A percentile compares a stretch with the other conserved stretches of the same genome.
These are phyloP conservation scores for Asobara japonica DNA, from an alignment of 1,140 invertebrate species.

Conservation along the genomic window DNA sequence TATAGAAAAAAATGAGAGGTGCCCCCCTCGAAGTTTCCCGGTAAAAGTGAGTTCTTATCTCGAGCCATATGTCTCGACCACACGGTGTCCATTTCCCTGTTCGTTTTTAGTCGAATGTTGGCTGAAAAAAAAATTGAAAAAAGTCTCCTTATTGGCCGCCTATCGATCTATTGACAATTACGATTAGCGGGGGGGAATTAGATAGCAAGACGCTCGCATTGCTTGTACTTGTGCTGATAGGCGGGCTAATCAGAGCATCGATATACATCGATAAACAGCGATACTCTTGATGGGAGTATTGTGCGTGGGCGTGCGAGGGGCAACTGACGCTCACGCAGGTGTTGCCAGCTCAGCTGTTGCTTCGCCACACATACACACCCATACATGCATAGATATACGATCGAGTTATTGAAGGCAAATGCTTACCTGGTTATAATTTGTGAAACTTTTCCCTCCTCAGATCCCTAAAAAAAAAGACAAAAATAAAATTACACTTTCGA, in stretches of 20 bases:
- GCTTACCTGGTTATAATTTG: too few relatives aligned
- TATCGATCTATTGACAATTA: conserved; percentile 6
- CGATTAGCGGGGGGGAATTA: background rate
- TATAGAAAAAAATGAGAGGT: background rate
- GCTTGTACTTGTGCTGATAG: background rate
- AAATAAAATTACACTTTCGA: too few relatives aligned
- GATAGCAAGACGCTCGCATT: background rate
- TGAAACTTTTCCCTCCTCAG: too few relatives aligned
- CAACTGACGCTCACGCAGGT: conserved; percentile 55
- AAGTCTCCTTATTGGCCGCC: background rate
- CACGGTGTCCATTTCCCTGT: conserved; percentile 24
- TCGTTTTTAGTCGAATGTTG: background rate
- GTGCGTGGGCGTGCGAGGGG: conserved; percentile 9
- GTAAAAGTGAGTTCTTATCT: conserved; percentile 40
- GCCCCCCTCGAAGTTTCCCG: conserved; percentile 61
- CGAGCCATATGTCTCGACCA: conserved; percentile 56
- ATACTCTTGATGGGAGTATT: background rate
- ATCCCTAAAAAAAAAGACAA: too few relatives aligned
- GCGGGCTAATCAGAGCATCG: conserved; percentile 1
- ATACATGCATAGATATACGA: background rate
- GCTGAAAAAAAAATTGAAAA: background rate
- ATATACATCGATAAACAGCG: too few relatives aligned
- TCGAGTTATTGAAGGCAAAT: too few relatives aligned
- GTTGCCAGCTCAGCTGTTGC: conserved; percentile 64
- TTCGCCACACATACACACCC: conserved; percentile 38